Evolutionary conservation across 2,113 vertebrate genomes (phyloP).

Genomic region (Pterocles burchelli): DNA sequence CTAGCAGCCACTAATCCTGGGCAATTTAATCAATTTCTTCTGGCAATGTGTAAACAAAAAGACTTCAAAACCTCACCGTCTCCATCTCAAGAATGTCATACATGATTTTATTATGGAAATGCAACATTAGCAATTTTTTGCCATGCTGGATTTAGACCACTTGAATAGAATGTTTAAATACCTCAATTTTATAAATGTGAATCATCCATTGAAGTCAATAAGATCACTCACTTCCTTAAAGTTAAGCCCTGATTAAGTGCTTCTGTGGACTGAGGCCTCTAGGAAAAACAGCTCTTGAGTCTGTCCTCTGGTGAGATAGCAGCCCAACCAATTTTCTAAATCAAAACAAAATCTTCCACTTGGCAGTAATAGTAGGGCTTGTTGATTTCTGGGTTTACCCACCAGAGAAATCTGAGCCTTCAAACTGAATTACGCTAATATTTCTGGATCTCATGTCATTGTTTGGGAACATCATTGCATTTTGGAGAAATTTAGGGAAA

Average conservation of each 20-base stretch:
- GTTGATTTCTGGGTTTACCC: not conserved
- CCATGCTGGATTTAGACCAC: not conserved
- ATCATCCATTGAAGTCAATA: not conserved
- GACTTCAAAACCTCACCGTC: not conserved
- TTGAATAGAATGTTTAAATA: conserved; percentile 24
- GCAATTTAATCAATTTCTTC: conserved; percentile 41
- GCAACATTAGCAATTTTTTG: not conserved
- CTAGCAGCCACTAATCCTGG: conserved; percentile 8
- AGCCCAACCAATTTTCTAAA: not conserved
- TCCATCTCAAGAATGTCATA: not conserved
- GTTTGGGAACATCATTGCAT: not conserved
- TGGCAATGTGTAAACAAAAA: conserved; percentile 18
- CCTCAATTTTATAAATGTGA: not conserved
- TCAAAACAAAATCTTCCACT: conserved; percentile 31
- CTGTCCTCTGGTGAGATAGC: not conserved
- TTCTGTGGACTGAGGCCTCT: not conserved
- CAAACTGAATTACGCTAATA: not conserved
- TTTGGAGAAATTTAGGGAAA: not conserved
- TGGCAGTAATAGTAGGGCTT: not conserved
- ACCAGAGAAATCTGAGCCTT: not conserved
- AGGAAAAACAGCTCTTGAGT: conserved; percentile 7
- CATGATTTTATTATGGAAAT: conserved; percentile 24
- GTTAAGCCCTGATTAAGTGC: conserved; percentile 33
- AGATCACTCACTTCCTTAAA: conserved; percentile 39
- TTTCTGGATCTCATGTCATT: not conserved